These are phyloP conservation scores for Helicoverpa assulta DNA, from an alignment of 2,888 invertebrate species.

Conservation along the genomic window DNA sequence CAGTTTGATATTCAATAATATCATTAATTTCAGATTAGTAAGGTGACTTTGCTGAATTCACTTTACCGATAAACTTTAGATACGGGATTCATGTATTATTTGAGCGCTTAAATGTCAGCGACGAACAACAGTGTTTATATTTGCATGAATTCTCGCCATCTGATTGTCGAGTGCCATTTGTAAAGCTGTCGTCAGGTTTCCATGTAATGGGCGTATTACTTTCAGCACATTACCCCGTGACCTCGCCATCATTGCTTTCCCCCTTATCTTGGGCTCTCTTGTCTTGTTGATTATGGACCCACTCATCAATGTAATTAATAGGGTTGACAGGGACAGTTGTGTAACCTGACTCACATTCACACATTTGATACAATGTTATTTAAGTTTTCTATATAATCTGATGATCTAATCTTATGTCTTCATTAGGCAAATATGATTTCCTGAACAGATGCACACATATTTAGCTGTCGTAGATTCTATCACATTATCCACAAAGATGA, in stretches of 20 bases:
- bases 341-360: background rate
- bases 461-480: slow-evolving; percentile 9
- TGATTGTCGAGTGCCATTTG: slow-evolving; percentile 71
- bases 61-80: slow-evolving; percentile 61
- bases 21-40: slow-evolving; percentile 39
- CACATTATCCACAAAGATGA: slow-evolving; percentile 33
- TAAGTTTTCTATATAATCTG: slow-evolving; percentile 1
- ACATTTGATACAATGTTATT: background rate
- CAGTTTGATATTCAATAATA: slow-evolving; percentile 16
- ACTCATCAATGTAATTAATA: slow-evolving; percentile 44
- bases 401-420: slow-evolving; percentile 7
- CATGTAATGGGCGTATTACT: slow-evolving; percentile 61
- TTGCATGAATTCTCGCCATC: slow-evolving; percentile 64
- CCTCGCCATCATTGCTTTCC: slow-evolving; percentile 68
- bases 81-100: slow-evolving; percentile 56
- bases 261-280: slow-evolving; percentile 57
- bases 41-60: slow-evolving; percentile 31
- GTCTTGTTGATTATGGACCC: slow-evolving; percentile 47
- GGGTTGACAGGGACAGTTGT: slow-evolving; percentile 35
- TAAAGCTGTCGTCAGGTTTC: slow-evolving; percentile 65
- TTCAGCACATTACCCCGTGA: slow-evolving; percentile 73
- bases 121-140: slow-evolving; percentile 54
- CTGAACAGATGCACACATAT: slow-evolving; percentile 4
- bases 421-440: slow-evolving; percentile 6
- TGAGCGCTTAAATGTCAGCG: slow-evolving; percentile 56